Percentiles rank a stretch among this genome's conserved stretches.
Conservation (phyloP, 2,797 vertebrate species). For the Thalassophryne amazonica region DNA sequence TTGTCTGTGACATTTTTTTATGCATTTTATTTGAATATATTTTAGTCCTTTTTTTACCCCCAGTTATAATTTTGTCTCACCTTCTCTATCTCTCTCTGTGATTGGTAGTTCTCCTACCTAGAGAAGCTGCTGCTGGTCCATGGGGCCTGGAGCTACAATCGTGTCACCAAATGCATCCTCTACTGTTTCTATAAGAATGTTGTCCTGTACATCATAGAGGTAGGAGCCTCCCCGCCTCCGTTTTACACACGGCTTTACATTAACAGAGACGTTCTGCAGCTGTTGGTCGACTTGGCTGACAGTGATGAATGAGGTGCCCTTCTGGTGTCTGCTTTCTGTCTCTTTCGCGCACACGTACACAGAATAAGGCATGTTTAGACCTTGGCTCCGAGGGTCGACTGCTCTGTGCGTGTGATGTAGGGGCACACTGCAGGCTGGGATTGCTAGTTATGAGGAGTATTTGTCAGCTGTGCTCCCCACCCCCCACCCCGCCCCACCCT, state of each 20-base stretch:
- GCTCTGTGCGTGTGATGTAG: conserved; percentile 25
- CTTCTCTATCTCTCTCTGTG: background rate
- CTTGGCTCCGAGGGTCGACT: conserved; percentile 45
- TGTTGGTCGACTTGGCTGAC: conserved; percentile 76
- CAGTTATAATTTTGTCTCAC: background rate
- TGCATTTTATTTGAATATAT: background rate
- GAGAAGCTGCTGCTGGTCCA: conserved; percentile 96
- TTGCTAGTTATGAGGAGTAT: conserved; percentile 49
- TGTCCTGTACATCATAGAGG: conserved; percentile 99
- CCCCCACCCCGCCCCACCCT: conserved; percentile 7
- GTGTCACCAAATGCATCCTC: conserved; percentile 97
- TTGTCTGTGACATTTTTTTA: too few species aligned
- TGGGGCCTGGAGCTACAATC: conserved; percentile 97
- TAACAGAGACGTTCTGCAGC: conserved; percentile 79
- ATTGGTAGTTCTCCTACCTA: conserved; percentile 87
- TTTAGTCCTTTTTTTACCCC: background rate
- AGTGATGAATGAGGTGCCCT: conserved; percentile 77
- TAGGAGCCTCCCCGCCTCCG: too few species aligned
- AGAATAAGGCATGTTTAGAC: conserved; percentile 44
- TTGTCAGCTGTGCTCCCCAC: conserved; percentile 73
- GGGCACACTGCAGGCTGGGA: conserved; percentile 20
- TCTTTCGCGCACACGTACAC: conserved; percentile 28
- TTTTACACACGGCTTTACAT: too few species aligned
- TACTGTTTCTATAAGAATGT: conserved; percentile 99
- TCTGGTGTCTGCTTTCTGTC: conserved; percentile 79